Evolutionary conservation across 2,888 invertebrate genomes (phyloP).

Genomic region (Agrotis puta): DNA sequence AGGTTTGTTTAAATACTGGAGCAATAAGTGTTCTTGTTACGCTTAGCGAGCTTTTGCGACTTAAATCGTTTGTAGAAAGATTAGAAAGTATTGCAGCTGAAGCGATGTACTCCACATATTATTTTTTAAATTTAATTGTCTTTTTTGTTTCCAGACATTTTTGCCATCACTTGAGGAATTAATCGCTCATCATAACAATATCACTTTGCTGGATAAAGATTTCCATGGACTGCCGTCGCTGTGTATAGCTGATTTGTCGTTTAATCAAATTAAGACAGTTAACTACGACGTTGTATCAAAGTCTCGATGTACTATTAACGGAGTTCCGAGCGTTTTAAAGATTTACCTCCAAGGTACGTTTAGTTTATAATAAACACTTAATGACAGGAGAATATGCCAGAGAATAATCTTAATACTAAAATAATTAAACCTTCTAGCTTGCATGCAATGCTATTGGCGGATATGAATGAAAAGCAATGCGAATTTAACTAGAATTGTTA

Average conservation of each 20-base stretch:
- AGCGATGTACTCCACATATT: slow-evolving; percentile 33
- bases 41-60: slow-evolving; percentile 68
- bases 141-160: slow-evolving; percentile 92
- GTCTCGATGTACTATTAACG: slow-evolving; percentile 95
- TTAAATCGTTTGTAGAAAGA: slow-evolving; percentile 16
- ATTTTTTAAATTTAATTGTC: slow-evolving; percentile 9
- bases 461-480: slow-evolving; percentile 44
- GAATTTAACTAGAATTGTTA: slow-evolving; percentile 40
- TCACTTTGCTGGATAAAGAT: slow-evolving; percentile 94
- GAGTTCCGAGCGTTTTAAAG: slow-evolving; percentile 94
- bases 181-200: slow-evolving; percentile 94
- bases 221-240: slow-evolving; percentile 96
- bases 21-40: slow-evolving; percentile 49
- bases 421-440: slow-evolving; percentile 2
- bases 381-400: not conserved
- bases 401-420: not conserved
- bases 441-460: not conserved
- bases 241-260: slow-evolving; percentile 95
- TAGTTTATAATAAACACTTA: slow-evolving; percentile 9
- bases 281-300: slow-evolving; percentile 95
- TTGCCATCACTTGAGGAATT: slow-evolving; percentile 94
- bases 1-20: slow-evolving; percentile 88
- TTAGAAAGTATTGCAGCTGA: slow-evolving; percentile 27
- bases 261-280: slow-evolving; percentile 94
- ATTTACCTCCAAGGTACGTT: slow-evolving; percentile 95